These are phyloP conservation scores for Ataeniobius toweri DNA, from an alignment of 2,797 vertebrate species.

Conservation along the genomic window DNA sequence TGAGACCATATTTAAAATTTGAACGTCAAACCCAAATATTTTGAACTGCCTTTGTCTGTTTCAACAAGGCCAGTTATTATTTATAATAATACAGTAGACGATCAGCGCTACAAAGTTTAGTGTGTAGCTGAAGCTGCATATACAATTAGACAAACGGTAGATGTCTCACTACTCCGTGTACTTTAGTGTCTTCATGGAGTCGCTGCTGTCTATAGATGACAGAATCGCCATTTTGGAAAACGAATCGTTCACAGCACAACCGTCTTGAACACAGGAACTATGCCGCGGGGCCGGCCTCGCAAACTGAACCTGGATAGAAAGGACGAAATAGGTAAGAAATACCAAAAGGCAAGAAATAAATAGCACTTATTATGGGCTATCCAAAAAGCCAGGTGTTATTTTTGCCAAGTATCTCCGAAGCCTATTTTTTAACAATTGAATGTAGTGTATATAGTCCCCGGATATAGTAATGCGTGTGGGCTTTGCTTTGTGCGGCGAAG, in stretches of 20 bases:
- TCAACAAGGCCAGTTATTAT: neutral
- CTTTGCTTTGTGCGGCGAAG: conserved; percentile 83
- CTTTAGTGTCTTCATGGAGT: conserved; percentile 42
- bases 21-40: neutral
- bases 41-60: neutral
- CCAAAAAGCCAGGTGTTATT: conserved; percentile 51
- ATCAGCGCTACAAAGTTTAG: neutral
- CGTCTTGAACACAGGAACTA: conserved; percentile 85
- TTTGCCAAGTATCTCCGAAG: conserved; percentile 42
- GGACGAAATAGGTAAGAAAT: conserved; percentile 87
- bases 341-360: conserved; percentile 79
- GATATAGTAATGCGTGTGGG: conserved; percentile 86
- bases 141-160: conserved; percentile 63
- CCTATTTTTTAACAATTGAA: conserved; percentile 77
- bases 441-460: conserved; percentile 88
- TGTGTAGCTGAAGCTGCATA: neutral
- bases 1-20: neutral
- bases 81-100: neutral
- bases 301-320: conserved; percentile 87
- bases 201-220: conserved; percentile 51
- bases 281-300: conserved; percentile 97
- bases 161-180: conserved; percentile 77
- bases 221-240: conserved; percentile 85
- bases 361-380: conserved; percentile 64
- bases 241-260: conserved; percentile 84